Evolutionary conservation across 2,113 vertebrate genomes (phyloP).

Genomic region (Bucco capensis): DNA sequence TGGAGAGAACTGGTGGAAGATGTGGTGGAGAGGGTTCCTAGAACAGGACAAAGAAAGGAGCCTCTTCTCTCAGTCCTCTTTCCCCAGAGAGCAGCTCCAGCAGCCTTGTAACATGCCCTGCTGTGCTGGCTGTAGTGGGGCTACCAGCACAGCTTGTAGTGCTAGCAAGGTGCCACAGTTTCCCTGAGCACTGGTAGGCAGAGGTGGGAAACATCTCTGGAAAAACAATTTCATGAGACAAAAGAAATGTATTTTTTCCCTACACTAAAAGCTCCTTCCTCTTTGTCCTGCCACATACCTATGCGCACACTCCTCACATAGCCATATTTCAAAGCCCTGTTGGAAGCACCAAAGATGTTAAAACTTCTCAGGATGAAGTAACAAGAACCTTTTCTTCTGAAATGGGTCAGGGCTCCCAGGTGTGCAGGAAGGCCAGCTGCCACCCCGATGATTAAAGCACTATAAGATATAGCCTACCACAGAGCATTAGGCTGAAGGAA

Average conservation of each 20-base stretch:
- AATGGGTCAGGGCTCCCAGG: background rate
- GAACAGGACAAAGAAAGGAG: background rate
- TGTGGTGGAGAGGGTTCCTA: background rate
- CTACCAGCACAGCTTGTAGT: accelerated
- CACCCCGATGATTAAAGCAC: background rate
- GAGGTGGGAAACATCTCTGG: background rate
- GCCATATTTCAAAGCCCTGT: background rate
- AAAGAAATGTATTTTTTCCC: background rate
- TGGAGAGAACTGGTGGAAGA: background rate
- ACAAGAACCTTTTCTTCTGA: background rate
- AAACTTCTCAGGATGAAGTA: background rate
- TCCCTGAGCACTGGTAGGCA: background rate
- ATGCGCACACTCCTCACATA: background rate
- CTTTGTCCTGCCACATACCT: background rate
- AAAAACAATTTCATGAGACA: background rate
- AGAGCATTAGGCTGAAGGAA: background rate
- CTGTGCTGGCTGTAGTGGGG: background rate
- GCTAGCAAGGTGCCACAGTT: background rate
- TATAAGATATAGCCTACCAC: background rate
- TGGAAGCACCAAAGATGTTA: background rate
- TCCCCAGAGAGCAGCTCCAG: background rate
- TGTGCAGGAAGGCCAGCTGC: background rate
- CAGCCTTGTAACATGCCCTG: background rate
- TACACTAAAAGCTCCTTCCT: background rate
- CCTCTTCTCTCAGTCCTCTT: background rate